A percentile compares a stretch with the other conserved stretches of the same genome.
Evolutionary conservation across 2,797 vertebrate species (phyloP).

Genomic region (Glossophaga mutica): DNA sequence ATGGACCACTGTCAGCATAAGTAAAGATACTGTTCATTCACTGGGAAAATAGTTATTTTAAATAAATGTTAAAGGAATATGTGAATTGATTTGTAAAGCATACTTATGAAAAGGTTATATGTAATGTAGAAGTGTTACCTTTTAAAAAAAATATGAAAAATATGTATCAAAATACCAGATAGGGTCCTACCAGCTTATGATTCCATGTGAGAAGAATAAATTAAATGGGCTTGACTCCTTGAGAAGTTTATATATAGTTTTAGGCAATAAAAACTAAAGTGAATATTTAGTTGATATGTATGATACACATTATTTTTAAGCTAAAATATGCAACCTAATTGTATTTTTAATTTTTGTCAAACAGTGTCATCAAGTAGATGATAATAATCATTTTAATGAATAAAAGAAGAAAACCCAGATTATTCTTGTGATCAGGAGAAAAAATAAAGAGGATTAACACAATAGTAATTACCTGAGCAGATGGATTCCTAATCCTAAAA

Average conservation of each 20-base stretch:
- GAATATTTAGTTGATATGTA: background rate
- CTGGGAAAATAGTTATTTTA: background rate
- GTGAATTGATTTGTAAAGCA: background rate
- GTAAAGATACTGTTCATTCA: background rate
- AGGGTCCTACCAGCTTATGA: background rate
- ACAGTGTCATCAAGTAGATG: background rate
- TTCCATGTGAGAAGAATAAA: background rate
- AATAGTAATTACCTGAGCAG: conserved; percentile 78
- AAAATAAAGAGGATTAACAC: conserved; percentile 70
- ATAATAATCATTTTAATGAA: conserved; percentile 46
- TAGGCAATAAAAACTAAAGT: conserved; percentile 5
- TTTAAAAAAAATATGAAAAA: conserved; percentile 4
- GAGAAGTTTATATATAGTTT: background rate
- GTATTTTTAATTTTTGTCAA: conserved; percentile 37
- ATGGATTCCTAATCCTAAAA: conserved; percentile 76
- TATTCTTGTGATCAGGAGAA: conserved; percentile 67
- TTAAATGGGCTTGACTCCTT: background rate
- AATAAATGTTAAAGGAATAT: background rate
- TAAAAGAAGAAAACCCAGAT: conserved; percentile 28
- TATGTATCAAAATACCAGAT: background rate
- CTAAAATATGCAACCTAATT: background rate
- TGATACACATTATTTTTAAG: background rate
- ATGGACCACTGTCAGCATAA: background rate
- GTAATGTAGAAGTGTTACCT: background rate
- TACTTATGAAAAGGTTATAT: background rate